phyloP scores from a whole-genome alignment of 1,140 invertebrate species.

The Nomia melanderi region DNA sequence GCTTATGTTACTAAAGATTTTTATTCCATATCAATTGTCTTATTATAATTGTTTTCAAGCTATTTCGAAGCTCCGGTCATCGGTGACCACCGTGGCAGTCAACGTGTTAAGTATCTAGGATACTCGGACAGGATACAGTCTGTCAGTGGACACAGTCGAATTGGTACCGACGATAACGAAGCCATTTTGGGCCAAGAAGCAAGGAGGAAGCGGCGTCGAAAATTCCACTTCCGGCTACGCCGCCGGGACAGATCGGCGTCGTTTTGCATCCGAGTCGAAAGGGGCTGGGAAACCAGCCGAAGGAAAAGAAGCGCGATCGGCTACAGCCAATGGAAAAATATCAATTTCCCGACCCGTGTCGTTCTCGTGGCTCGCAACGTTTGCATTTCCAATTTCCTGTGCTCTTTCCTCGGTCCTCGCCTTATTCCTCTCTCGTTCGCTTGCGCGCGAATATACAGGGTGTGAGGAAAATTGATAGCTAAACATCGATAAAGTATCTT shows the following conservation, averaged over 20 bases:
- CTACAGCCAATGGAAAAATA: slow-evolving; percentile 40
- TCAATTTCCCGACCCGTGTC: slow-evolving; percentile 53
- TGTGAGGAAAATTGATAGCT: too few species aligned
- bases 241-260: slow-evolving; percentile 14
- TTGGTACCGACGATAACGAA: slow-evolving; percentile 31
- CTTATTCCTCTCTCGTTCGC: background rate
- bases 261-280: slow-evolving; percentile 22
- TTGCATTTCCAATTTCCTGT: slow-evolving; percentile 59
- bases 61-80: too few species aligned
- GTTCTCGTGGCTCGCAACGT: slow-evolving; percentile 38
- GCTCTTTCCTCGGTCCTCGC: background rate
- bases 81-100: too few species aligned
- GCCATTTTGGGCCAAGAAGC: slow-evolving; percentile 5
- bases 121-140: background rate
- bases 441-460: too few species aligned
- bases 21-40: too few species aligned
- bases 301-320: background rate
- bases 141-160: slow-evolving; percentile 8
- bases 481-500: too few species aligned
- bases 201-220: background rate
- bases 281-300: background rate
- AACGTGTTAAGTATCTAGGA: too few species aligned
- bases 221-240: slow-evolving; percentile 42
- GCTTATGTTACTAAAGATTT: too few species aligned
- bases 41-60: too few species aligned